Percentiles rank a stretch among this genome's conserved stretches.
These are phyloP conservation scores for Phaedon cochleariae DNA, from an alignment of 2,888 invertebrate species.

Conservation along the genomic window DNA sequence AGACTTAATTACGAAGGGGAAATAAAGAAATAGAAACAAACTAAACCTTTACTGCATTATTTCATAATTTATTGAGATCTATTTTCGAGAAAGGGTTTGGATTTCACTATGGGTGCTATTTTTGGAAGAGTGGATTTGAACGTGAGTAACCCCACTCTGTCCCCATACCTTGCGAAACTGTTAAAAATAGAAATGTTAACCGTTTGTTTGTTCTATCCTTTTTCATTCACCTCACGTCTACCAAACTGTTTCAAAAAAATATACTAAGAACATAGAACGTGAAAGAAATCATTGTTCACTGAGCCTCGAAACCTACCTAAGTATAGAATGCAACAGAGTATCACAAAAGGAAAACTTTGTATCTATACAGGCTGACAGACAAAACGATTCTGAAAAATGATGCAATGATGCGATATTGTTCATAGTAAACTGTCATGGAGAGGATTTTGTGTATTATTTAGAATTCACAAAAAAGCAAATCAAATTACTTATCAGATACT, in stretches of 20 bases:
- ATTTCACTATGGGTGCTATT: slow-evolving; percentile 2
- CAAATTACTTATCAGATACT: too few relatives aligned
- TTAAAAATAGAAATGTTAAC: slow-evolving; percentile 12
- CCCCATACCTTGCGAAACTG: slow-evolving; percentile 18
- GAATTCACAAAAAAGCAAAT: too few relatives aligned
- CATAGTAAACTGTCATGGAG: too few relatives aligned
- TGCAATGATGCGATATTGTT: too few relatives aligned
- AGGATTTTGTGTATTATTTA: too few relatives aligned
- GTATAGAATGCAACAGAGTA: not conserved
- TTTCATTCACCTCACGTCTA: slow-evolving; percentile 5
- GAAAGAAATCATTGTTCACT: not conserved
- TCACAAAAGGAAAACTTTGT: not conserved
- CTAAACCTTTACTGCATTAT: not conserved
- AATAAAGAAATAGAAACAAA: not conserved
- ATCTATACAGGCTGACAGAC: too few relatives aligned
- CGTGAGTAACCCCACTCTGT: slow-evolving; percentile 14
- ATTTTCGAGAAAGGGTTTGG: slow-evolving; percentile 7
- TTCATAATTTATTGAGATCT: not conserved
- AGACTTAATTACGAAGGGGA: not conserved
- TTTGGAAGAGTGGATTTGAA: slow-evolving; percentile 4
- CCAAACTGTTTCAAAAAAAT: not conserved
- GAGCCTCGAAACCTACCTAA: not conserved
- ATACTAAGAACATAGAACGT: not conserved
- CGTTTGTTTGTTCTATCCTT: not conserved
- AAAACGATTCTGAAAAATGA: too few relatives aligned